Base-by-base conservation (phyloP, 2,797 vertebrate species). In the Sternotherus odoratus region DNA sequence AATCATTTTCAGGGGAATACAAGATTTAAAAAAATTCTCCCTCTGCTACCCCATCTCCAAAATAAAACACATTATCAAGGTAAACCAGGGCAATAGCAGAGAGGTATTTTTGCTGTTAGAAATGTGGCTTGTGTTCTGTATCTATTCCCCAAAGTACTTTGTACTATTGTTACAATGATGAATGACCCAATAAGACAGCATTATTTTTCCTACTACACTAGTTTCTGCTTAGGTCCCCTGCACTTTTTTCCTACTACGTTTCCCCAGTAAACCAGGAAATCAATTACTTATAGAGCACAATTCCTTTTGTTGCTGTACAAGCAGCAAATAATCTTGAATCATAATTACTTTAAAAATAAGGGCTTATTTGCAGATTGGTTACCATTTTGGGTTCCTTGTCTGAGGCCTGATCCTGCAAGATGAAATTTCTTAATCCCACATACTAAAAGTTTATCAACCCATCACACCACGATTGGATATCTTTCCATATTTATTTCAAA, bases 161-260 rank as follows among this genome's bases (percentile, higher is more conserved):
- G 79, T 33, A 4, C 23, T 56, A 8, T 83, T 90, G 30, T 2
- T n/a, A 12, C 83, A 83, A 1, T 82, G 92, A 92, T 1, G 66
- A 90, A 83, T 15, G 54, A 92, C 54, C 90, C 86, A 54, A 83
- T 5, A 91, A 84, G 63, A 2, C 79, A 75, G 33, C 28, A 0
- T 15, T 90, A n/a, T 56, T 89, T 60, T 66, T 53, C 30, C 75
- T 69, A 69, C n/a, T 36, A 82, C 88, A 87, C 86, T 77, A 91
- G 94, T 88, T 94, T 92, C 77, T 95, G 82, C 72, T 84, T 43
- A 78, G 51, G 53, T 92, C 60, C 84, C 82, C 69, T 79, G 86
- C 79, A 74, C 53, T 53, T 69, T 75, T 84, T 85, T 1, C 85
- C 77, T 16, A 84, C 83, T 74, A 50, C 28, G 57, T 43, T 78